These are phyloP conservation scores for Hippopotamus amphibius DNA, from an alignment of 2,113 vertebrate species.

Conservation along the genomic window DNA sequence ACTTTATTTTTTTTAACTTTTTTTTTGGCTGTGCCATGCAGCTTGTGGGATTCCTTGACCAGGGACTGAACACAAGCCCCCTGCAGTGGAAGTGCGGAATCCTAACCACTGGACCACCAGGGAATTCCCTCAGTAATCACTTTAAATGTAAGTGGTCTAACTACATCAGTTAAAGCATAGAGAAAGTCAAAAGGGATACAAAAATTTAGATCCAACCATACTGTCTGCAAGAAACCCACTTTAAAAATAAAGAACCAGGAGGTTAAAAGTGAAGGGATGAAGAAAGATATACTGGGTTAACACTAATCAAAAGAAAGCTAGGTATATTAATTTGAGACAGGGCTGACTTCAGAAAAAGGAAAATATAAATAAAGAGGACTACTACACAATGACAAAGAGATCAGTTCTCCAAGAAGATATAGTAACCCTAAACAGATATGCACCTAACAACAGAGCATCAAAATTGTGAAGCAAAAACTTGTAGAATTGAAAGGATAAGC, in stretches of 20 bases:
- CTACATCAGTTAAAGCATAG: neutral
- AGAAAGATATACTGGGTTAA: neutral
- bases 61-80: neutral
- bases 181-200: neutral
- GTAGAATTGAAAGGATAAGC: neutral
- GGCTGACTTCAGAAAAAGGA: neutral
- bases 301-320: neutral
- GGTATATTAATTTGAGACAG: neutral
- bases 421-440: neutral
- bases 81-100: neutral
- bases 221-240: neutral
- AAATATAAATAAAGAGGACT: neutral
- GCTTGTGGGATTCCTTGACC: neutral
- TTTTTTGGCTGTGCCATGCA: too few relatives aligned
- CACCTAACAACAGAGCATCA: neutral
- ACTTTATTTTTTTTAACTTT: too few relatives aligned
- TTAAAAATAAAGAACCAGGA: neutral
- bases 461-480: neutral
- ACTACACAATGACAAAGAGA: neutral
- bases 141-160: neutral
- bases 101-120: neutral
- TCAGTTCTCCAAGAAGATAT: neutral
- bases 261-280: neutral
- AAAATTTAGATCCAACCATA: neutral
- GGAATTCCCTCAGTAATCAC: neutral